Base-by-base conservation (phyloP, 2,888 invertebrate genomes). In the Spodoptera littoralis region DNA sequence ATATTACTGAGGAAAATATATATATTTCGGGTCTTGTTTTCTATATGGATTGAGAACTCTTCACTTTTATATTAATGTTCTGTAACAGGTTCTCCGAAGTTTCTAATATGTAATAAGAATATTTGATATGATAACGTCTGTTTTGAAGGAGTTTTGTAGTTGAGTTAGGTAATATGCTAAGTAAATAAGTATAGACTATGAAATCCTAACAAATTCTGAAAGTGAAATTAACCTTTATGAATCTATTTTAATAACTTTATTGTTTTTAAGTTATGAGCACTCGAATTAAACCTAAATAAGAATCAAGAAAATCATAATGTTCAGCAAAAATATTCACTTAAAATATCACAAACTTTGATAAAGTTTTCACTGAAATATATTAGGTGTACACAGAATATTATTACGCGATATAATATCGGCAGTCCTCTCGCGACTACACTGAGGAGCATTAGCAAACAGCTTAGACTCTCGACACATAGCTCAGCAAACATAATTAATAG, bases 1-100 rank as follows among this genome's bases (percentile, higher is more conserved):
- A 86, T 88, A 85, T 87, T 85, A 74, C 59, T 65, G 56, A 77
- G 63, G 76, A 77, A 77, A 75, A 77, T 60, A 62, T 77, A 79
- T 77, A 79, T 77, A 79, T 70, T 55, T 49, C 60, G 22, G 27
- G 12, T 36, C 12, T 12, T 47, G 36, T 64, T 57, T 63, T 51
- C 11, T 13, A 36, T 47, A 49, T 24, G 9, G 27, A 11, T 46
- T 55, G 2, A 27, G 44, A 3, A 12, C 4, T 48, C 51, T 49
- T 58, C 24, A 42, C 24, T 27, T 24, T 22, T 13, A 22, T 12
- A 43, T 22, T 1, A 2, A 24, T 24, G 36, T 59, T 41, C 11
- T 36, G 36, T 5, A 36, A 36, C 9, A 36, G 0, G 36, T 36
- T 36, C 9, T 8, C 36, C 36, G 9, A 36, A 36, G 36, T 36